These are phyloP conservation scores for Nycticryphes semicollaris DNA, from an alignment of 2,113 vertebrate genomes.

Conservation along the genomic window DNA sequence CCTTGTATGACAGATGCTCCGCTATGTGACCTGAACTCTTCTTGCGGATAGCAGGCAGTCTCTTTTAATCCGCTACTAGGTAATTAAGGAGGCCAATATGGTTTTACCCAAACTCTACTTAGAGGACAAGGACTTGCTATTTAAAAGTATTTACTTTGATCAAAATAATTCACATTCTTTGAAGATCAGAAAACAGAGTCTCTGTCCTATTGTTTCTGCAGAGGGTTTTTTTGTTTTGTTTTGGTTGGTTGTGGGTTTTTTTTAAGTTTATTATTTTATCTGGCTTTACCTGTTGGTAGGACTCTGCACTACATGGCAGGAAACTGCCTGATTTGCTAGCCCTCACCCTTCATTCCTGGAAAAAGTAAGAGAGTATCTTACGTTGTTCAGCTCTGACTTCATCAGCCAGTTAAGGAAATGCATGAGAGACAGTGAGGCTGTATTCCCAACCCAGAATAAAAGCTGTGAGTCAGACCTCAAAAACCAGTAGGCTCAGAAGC, in stretches of 20 bases:
- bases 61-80: neutral
- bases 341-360: neutral
- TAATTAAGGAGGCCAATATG: neutral
- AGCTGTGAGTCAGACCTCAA: constrained; percentile 14
- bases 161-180: neutral
- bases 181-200: neutral
- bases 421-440: neutral
- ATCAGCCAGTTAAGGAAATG: constrained; percentile 21
- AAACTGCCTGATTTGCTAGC: neutral
- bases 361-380: neutral
- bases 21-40: neutral
- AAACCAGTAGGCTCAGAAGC: constrained; percentile 10
- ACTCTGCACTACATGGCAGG: neutral
- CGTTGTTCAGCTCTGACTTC: constrained; percentile 33
- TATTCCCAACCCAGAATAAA: constrained; percentile 46
- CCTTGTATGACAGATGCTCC: neutral
- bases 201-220: neutral
- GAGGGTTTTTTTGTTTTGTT: neutral
- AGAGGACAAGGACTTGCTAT: neutral
- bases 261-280: neutral
- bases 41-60: neutral
- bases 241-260: neutral
- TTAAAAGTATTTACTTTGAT: neutral
- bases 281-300: neutral
- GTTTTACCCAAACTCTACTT: constrained; percentile 4